These are phyloP conservation scores for Pseudomyrmex pallidus DNA, from an alignment of 1,140 invertebrate genomes.

Conservation along the genomic window DNA sequence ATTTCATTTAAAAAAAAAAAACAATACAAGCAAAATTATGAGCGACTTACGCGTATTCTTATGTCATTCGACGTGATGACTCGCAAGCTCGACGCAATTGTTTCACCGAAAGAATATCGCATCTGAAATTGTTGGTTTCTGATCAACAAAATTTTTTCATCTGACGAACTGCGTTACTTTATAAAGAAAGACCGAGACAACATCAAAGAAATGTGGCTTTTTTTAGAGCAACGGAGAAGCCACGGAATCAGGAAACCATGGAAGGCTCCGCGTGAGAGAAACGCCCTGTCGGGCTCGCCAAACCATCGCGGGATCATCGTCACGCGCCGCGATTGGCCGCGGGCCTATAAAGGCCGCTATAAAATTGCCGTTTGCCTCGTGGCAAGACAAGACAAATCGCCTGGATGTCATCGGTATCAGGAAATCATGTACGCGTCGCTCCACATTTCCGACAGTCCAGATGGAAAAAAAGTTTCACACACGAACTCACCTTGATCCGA, in stretches of 20 bases:
- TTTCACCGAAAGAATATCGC: too few species aligned
- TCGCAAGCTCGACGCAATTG: too few species aligned
- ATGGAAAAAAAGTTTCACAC: not conserved
- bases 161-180: too few species aligned
- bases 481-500: not conserved
- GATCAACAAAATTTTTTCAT: too few species aligned
- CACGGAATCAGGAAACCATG: slow-evolving; percentile 77
- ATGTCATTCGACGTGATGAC: too few species aligned
- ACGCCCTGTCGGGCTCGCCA: not conserved
- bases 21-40: too few species aligned
- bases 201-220: slow-evolving; percentile 47
- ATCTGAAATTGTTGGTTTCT: too few species aligned
- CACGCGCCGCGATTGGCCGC: slow-evolving; percentile 59
- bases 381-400: slow-evolving; percentile 78
- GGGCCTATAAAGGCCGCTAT: slow-evolving; percentile 63
- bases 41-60: too few species aligned
- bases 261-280: slow-evolving; percentile 25
- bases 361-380: slow-evolving; percentile 66
- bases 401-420: slow-evolving; percentile 78
- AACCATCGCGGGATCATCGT: slow-evolving; percentile 27
- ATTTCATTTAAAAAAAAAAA: too few species aligned
- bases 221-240: slow-evolving; percentile 69
- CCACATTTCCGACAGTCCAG: slow-evolving; percentile 13
- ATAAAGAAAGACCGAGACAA: not conserved
- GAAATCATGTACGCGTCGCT: slow-evolving; percentile 62